Evolutionary conservation across 64 coral and sea anemone genomes (phyloP).

Genomic region (Porites australiensis): DNA sequence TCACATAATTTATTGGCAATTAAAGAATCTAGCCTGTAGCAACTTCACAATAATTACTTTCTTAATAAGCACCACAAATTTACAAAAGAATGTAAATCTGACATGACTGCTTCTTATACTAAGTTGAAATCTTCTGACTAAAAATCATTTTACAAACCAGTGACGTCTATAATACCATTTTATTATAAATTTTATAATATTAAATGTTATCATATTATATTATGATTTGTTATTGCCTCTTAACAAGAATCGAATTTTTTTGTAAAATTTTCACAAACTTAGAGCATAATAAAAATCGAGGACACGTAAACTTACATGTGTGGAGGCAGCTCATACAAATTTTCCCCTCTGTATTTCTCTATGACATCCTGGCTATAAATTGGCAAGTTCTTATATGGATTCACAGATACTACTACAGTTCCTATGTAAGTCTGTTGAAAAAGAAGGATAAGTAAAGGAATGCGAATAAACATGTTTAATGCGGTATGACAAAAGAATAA

Average conservation of each 20-base stretch:
- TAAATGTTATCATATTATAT: too few relatives aligned
- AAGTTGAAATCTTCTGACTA: too few relatives aligned
- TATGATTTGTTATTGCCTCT: neutral
- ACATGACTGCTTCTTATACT: too few relatives aligned
- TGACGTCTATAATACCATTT: too few relatives aligned
- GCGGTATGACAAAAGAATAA: neutral
- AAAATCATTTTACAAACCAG: too few relatives aligned
- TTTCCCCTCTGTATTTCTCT: slow-evolving; percentile 96
- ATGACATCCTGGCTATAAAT: slow-evolving; percentile 86
- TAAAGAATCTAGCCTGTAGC: too few relatives aligned
- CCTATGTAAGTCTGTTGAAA: slow-evolving; percentile 92
- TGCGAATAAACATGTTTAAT: neutral
- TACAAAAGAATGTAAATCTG: too few relatives aligned
- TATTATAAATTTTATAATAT: too few relatives aligned
- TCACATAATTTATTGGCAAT: too few relatives aligned
- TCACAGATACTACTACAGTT: slow-evolving; percentile 95
- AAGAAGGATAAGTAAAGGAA: neutral
- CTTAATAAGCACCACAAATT: too few relatives aligned
- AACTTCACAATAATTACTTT: too few relatives aligned
- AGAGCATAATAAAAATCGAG: neutral
- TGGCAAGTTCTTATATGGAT: slow-evolving; percentile 85
- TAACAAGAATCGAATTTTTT: neutral
- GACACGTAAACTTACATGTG: slow-evolving; percentile 84
- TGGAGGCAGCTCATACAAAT: slow-evolving; percentile 93
- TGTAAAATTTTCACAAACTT: neutral